Evolutionary conservation across 1,140 invertebrate species (phyloP), one percentile per base, ranked within the genome.

Genomic region (Bombus haemorrhoidalis): DNA sequence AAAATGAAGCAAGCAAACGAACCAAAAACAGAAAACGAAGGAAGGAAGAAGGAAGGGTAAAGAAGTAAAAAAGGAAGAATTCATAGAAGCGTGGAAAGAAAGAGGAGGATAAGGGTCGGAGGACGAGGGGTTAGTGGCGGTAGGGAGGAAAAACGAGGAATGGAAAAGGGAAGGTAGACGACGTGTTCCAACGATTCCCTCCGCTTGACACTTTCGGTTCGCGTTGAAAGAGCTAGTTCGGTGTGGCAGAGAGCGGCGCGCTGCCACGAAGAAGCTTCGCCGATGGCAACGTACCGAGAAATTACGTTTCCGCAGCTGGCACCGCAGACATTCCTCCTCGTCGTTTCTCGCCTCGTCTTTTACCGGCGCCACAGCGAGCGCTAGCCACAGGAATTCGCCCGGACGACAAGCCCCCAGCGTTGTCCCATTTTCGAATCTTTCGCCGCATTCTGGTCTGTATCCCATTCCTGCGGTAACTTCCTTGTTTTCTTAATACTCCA

Each of bases 301-400:
- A 90, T 90, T 90, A 90, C 89, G 89, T 90, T 90, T 90, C 89
- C 89, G 89, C 89, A 88, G 86, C 85, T 89, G 87, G 89, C 86
- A 90, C 83, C 89, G 83, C 89, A 90, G 89, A 90, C 89, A 88
- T 90, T 88, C 89, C 89, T 90, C 72, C 15, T 66, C 75, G 85
- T 62, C 76, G 81, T 87, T 66, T 81, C 84, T 71, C 59, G 66
- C 75, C 86, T 37, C 59, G 62, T 59, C 87, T 72, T 86, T 75
- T 76, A 64, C 66, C 59, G 25, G 47, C 6, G 37, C 78, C 41
- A 43, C 74, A 53, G 77, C 37, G 43, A 66, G 57, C 81, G 47
- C 34, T 47, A 53, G 66, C 89, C 87, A 25, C 89, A 87, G 77
- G 85, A 90, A 89, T 89, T 75, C 77, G 32, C 28, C 47, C 25